Evolutionary conservation across 2,888 invertebrate species (phyloP).

Genomic region (Synergus laeviventris): DNA sequence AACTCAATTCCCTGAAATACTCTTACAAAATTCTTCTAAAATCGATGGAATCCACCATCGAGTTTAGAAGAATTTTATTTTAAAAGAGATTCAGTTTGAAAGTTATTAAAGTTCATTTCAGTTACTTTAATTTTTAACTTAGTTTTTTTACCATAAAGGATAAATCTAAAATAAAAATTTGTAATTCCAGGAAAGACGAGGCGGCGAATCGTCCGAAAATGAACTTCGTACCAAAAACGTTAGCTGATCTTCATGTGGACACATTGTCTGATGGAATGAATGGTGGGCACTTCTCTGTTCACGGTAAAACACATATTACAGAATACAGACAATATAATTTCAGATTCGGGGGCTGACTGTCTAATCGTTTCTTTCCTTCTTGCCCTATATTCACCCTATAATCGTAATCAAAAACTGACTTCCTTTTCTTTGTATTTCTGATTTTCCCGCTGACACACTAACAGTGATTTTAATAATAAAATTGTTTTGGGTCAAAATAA

Average conservation of each 20-base stretch:
- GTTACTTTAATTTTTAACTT: neutral
- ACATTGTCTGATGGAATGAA: constrained; percentile 82
- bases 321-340: constrained; percentile 63
- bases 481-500: neutral
- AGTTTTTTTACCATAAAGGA: neutral
- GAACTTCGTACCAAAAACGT: constrained; percentile 94
- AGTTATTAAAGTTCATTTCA: neutral
- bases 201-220: constrained; percentile 91
- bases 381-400: constrained; percentile 39
- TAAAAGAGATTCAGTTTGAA: neutral
- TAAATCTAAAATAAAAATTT: neutral
- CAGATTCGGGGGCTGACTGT: constrained; percentile 69
- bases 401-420: neutral
- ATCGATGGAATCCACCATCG: too few species aligned
- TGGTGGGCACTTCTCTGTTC: constrained; percentile 80
- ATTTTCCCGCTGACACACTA: constrained; percentile 3
- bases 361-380: constrained; percentile 60
- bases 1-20: too few species aligned
- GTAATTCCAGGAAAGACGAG: constrained; percentile 87
- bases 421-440: neutral
- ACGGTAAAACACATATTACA: constrained; percentile 78
- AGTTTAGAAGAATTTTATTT: constrained; percentile 30
- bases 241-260: constrained; percentile 91
- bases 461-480: neutral
- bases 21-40: too few species aligned